A percentile compares a stretch with the other conserved stretches of the same genome.
Evolutionary conservation across 2,888 invertebrate genomes (phyloP).

Genomic region (Ligdia adustata): DNA sequence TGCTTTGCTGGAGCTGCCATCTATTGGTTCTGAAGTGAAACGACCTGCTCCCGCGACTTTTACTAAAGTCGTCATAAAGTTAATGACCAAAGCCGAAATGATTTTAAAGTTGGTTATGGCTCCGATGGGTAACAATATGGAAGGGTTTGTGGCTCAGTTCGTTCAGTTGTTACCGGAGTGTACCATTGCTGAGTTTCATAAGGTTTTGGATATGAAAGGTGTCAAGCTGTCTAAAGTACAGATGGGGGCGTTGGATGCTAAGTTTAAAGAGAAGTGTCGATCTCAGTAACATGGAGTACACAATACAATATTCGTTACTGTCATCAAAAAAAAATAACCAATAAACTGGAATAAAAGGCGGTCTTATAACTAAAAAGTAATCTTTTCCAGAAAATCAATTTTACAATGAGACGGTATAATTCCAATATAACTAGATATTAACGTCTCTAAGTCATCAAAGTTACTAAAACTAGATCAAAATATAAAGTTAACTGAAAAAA

Average conservation of each 20-base stretch:
- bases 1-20: slow-evolving; percentile 96
- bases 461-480: too few species aligned
- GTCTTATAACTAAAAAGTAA: too few species aligned
- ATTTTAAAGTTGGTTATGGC: slow-evolving; percentile 99
- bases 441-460: too few species aligned
- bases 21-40: slow-evolving; percentile 94
- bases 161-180: slow-evolving; percentile 95
- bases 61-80: slow-evolving; percentile 91
- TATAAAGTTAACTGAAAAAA: too few species aligned
- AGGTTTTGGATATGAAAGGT: slow-evolving; percentile 97
- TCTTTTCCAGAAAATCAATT: too few species aligned
- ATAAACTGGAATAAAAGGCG: too few species aligned
- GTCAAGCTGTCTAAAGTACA: slow-evolving; percentile 76
- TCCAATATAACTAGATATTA: too few species aligned
- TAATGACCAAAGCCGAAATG: slow-evolving; percentile 99
- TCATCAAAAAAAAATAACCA: neutral
- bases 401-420: too few species aligned
- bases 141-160: slow-evolving; percentile 94
- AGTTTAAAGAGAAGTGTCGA: slow-evolving; percentile 53
- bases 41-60: slow-evolving; percentile 95
- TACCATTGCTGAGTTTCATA: slow-evolving; percentile 95
- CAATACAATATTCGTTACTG: neutral
- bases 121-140: slow-evolving; percentile 88
- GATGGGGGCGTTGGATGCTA: slow-evolving; percentile 54
- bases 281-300: slow-evolving; percentile 1